Evolutionary conservation across 1,140 invertebrate genomes (phyloP).

Genomic region (Physella acuta): DNA sequence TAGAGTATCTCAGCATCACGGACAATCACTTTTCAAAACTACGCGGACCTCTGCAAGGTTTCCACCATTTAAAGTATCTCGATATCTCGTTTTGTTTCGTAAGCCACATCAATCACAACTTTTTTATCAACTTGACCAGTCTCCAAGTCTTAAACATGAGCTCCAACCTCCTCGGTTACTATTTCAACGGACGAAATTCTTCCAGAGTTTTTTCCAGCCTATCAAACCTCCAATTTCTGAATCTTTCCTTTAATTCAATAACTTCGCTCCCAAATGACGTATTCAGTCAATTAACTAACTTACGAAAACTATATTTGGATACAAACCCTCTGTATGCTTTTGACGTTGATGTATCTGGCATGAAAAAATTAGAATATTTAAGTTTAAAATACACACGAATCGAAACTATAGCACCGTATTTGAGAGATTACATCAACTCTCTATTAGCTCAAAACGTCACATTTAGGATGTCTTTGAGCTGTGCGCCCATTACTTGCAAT

Average conservation of each 20-base stretch:
- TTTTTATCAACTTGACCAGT: slow-evolving; percentile 24
- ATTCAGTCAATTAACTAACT: slow-evolving; percentile 17
- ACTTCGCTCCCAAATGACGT: neutral
- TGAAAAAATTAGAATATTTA: slow-evolving; percentile 27
- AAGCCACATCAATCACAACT: slow-evolving; percentile 10
- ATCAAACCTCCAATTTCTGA: slow-evolving; percentile 20
- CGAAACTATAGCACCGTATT: neutral
- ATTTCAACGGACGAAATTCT: neutral
- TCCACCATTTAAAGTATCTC: slow-evolving; percentile 17
- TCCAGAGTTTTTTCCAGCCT: slow-evolving; percentile 7
- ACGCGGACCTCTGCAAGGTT: slow-evolving; percentile 26
- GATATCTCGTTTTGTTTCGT: slow-evolving; percentile 22
- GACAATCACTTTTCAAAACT: slow-evolving; percentile 22
- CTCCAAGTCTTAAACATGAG: slow-evolving; percentile 11
- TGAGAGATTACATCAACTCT: slow-evolving; percentile 8
- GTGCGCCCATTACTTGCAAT: slow-evolving; percentile 29
- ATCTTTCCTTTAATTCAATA: slow-evolving; percentile 34
- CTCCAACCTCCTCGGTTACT: slow-evolving; percentile 20
- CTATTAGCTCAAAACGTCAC: neutral
- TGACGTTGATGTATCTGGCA: slow-evolving; percentile 19
- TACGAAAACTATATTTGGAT: slow-evolving; percentile 25
- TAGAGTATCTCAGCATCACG: neutral
- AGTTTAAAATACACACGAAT: slow-evolving; percentile 29
- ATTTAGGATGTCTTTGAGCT: slow-evolving; percentile 25
- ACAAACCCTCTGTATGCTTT: slow-evolving; percentile 24